Evolutionary conservation across 92 coral and sea anemone genomes (phyloP).

Genomic region (Palythoa caribaeorum): DNA sequence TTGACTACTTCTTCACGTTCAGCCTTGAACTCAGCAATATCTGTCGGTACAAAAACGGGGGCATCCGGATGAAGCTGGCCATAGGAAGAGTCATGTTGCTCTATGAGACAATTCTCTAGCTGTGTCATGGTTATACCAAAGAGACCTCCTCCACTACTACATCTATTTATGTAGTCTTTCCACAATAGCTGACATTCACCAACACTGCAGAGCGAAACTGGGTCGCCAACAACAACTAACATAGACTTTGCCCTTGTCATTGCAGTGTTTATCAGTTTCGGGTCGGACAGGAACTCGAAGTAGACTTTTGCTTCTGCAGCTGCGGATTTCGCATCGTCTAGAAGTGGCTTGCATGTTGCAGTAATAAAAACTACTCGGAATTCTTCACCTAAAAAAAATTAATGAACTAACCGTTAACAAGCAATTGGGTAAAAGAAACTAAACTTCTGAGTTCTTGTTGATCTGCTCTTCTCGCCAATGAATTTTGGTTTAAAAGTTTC

Average conservation of each 20-base stretch:
- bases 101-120: slow-evolving; percentile 61
- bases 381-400: slow-evolving; percentile 67
- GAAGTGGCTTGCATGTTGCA: slow-evolving; percentile 65
- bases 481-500: too few species aligned
- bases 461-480: too few species aligned
- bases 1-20: neutral
- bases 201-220: slow-evolving; percentile 87
- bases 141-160: slow-evolving; percentile 64
- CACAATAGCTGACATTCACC: slow-evolving; percentile 83
- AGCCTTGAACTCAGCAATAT: neutral
- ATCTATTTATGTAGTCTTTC: slow-evolving; percentile 83
- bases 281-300: slow-evolving; percentile 83
- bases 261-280: slow-evolving; percentile 86
- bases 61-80: slow-evolving; percentile 84
- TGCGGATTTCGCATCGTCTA: slow-evolving; percentile 31
- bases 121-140: slow-evolving; percentile 68
- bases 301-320: slow-evolving; percentile 55
- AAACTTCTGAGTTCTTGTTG: too few species aligned
- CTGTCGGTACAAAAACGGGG: slow-evolving; percentile 66
- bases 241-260: slow-evolving; percentile 90
- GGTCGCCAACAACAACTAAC: slow-evolving; percentile 95
- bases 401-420: neutral
- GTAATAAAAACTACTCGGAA: slow-evolving; percentile 89
- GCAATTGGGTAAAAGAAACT: neutral
- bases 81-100: slow-evolving; percentile 3